Base-by-base conservation (phyloP, 2,113 vertebrate species). In the Otus sunia region DNA sequence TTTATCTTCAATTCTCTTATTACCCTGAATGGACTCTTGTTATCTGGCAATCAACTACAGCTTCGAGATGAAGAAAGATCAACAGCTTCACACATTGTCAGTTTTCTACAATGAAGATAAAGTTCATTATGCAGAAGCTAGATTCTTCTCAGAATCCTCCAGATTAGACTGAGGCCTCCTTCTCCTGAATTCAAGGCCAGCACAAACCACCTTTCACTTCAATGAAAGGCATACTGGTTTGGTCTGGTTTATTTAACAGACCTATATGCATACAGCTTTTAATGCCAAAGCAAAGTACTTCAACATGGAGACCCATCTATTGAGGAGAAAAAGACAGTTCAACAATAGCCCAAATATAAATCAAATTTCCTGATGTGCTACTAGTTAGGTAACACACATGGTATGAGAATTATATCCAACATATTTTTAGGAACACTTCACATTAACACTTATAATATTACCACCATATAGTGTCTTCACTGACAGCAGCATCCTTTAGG, bases 1-100 rank as follows among this genome's bases (percentile, higher is more conserved):
- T 80, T 83, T 74, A 95, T 66, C 90, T 86, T 55, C 30, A 1
- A 77, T 53, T 83, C 67, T 88, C 68, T 74, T 59, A 80, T n/a
- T 86, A 94, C 73, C 6, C 72, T 89, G 89, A 96, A 95, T 34
- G 72, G 59, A 87, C 71, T 86, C 83, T 84, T 84, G 74, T 63
- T 91, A 92, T 81, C 80, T 59, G n/a, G 72, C 60, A 90, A 87
- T 94, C 86, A 89, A 63, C 84, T 95, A 92, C 76, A 92, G 52
- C 73, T 75, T 78, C 22, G 7, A 87, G 90, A 88, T 63, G 59
- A 97, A 91, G 78, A 86, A 92, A 90, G 91, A 88, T 52, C 83
- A 95, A 89, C 64, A 84, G 79, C 67, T 94, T 94, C 69, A 94
- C 73, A 89, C 63, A 77, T 23, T 87, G 80, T 78, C 91, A 92